Conservation (phyloP, 2,888 invertebrate species). For the Byasa hedistus region DNA sequence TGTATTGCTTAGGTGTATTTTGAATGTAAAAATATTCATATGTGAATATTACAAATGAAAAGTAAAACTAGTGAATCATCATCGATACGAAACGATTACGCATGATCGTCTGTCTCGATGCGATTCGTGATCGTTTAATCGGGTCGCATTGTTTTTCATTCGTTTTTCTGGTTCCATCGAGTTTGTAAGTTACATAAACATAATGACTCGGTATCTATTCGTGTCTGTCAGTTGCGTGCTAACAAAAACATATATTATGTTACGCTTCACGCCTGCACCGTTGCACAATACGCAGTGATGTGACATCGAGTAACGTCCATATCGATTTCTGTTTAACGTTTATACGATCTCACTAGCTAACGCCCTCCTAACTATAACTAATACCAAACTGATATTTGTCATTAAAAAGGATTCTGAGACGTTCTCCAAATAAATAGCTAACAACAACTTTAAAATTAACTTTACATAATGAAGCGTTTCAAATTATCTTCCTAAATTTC, state of each 20-base stretch:
- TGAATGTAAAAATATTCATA: too few relatives aligned
- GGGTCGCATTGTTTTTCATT: conserved; percentile 28
- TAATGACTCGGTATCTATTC: conserved; percentile 33
- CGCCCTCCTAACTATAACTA: background rate
- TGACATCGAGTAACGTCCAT: conserved; percentile 33
- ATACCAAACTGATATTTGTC: too few relatives aligned
- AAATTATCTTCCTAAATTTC: too few relatives aligned
- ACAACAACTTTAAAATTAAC: too few relatives aligned
- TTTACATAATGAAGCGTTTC: too few relatives aligned
- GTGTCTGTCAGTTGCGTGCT: conserved; percentile 36
- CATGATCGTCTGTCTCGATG: background rate
- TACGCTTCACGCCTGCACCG: conserved; percentile 53
- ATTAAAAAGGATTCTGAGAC: too few relatives aligned
- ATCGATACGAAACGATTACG: conserved; percentile 11
- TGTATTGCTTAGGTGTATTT: too few relatives aligned
- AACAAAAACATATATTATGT: conserved; percentile 50
- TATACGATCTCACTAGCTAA: background rate
- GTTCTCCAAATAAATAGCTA: too few relatives aligned
- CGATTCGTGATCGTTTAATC: conserved; percentile 21
- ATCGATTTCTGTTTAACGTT: background rate
- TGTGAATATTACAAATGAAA: background rate
- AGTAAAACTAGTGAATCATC: background rate
- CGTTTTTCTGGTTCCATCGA: conserved; percentile 27
- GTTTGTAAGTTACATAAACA: conserved; percentile 34
- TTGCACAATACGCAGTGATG: conserved; percentile 61